Base-by-base conservation (phyloP, 2,888 invertebrate genomes). In the Noctua janthe region DNA sequence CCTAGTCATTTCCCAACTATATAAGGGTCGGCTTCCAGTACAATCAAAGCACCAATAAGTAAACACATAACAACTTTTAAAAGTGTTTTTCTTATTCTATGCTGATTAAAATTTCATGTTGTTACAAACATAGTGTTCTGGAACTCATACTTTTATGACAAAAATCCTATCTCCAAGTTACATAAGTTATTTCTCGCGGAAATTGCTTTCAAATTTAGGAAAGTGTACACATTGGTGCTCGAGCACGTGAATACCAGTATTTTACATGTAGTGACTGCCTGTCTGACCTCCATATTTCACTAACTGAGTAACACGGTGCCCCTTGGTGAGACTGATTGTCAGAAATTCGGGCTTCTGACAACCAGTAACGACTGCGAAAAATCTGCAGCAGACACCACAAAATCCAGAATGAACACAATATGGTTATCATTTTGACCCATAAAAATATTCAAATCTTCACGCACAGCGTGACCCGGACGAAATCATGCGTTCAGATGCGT, bases 401-500 rank as follows among this genome's bases (percentile, higher is more conserved):
- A 64, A 35, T 20, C 17, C 20, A 35, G 1, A 43, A 43, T 11
- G 2, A 11, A 43, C 39, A 39, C 1, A 66, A 66, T 4, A 64
- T 35, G 62, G 7, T 23, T n/a, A 43, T 39, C 13, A 43, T 15
- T n/a, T n/a, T n/a, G 43, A n/a, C 43, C n/a, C 35, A 71, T 23
- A 51, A 78, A 54, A 64, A 17, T 49, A n/a, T 17, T 59, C 1
- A 72, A 76, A 78, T 77, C 1, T 74, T 66, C 69, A n/a, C 66
- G 43, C 69, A 64, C 39, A 70, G 56, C 49, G 75, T 78, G 76
- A 82, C 78, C 81, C 82, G 83, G 84, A 81, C 64, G 10, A 56
- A 39, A 86, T 83, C 81, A 74, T 82, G 83, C 84, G 82, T 64
- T 74, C 78, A 77, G 80, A 86, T 89, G 83, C 84, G 80, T 86